Base-by-base conservation (phyloP, 2,888 invertebrate genomes). In the Fabriciana adippe region DNA sequence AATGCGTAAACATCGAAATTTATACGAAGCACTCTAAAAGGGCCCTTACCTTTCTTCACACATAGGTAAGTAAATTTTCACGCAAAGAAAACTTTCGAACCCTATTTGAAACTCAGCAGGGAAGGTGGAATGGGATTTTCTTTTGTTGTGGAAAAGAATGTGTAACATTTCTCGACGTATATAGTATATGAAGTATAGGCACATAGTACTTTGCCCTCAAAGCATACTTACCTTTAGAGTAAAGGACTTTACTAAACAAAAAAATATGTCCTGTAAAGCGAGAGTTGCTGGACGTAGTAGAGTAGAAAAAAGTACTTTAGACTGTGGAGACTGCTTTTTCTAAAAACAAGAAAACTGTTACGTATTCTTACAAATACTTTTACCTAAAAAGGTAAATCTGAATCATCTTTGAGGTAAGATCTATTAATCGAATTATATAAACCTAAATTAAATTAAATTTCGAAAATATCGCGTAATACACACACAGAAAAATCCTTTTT, bases 61-160 rank as follows among this genome's bases (percentile, higher is more conserved):
- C 54, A 55, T 66, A 63, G 64, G 51, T 70, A 67, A 66, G 63
- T 69, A 68, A 68, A 69, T 72, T 73, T 73, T 73, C 66, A 70
- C 61, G 55, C 53, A 67, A 66, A 66, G 56, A 69, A 73, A 73
- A 71, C 63, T 73, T 68, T 68, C 35, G 16, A 68, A 63, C 55
- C 64, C 66, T 65, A 65, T 67, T 60, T 64, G 53, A 59, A 73
- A 69, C 62, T 70, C 55, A 55, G 64, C 51, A 26, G 64, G 69
- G 47, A 65, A 60, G 66, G 66, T 68, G 59, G 50, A 71, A 64
- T 59, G 55, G 50, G 64, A 59, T 55, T 63, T 63, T 56, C 64
- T 61, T 71, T 71, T 69, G 68, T 67, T 63, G 60, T 63, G 63
- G 47, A 65, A 68, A 64, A 69, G 61, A 68, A 68, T 71, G 68